These are phyloP conservation scores for Heliothis virescens DNA, from an alignment of 1,140 invertebrate species.

Conservation along the genomic window DNA sequence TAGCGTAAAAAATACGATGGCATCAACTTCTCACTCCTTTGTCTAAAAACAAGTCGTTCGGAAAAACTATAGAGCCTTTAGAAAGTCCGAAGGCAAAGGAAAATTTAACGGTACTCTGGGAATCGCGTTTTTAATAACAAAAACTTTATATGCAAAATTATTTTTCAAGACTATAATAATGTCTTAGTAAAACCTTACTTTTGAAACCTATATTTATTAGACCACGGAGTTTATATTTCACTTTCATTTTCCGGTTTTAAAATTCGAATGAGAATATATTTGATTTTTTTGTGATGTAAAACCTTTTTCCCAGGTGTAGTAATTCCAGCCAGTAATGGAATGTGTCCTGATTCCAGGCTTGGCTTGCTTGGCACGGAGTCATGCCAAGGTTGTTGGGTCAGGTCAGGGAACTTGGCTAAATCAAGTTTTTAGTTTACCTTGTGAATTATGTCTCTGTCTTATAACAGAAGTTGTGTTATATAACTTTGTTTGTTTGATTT, in stretches of 20 bases:
- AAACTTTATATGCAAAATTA: not conserved
- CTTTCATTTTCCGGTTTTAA: slow-evolving; percentile 14
- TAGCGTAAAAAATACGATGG: no score
- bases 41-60: no score
- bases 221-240: not conserved
- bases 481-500: not conserved
- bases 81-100: no score
- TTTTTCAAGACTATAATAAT: not conserved
- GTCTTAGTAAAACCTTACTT: slow-evolving; percentile 5
- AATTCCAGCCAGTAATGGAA: slow-evolving; percentile 35
- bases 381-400: slow-evolving; percentile 39
- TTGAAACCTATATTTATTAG: not conserved
- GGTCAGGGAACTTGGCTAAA: slow-evolving; percentile 14
- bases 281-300: slow-evolving; percentile 8
- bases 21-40: no score
- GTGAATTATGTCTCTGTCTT: not conserved
- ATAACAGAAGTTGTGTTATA: not conserved
- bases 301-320: slow-evolving; percentile 22
- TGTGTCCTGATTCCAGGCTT: slow-evolving; percentile 19
- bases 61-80: no score
- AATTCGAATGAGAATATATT: not conserved
- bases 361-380: not conserved
- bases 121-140: no score
- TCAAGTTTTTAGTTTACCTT: slow-evolving; percentile 16
- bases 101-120: no score